Conservation (phyloP, 1,140 invertebrate genomes). For the Brachionus manjavacas region DNA sequence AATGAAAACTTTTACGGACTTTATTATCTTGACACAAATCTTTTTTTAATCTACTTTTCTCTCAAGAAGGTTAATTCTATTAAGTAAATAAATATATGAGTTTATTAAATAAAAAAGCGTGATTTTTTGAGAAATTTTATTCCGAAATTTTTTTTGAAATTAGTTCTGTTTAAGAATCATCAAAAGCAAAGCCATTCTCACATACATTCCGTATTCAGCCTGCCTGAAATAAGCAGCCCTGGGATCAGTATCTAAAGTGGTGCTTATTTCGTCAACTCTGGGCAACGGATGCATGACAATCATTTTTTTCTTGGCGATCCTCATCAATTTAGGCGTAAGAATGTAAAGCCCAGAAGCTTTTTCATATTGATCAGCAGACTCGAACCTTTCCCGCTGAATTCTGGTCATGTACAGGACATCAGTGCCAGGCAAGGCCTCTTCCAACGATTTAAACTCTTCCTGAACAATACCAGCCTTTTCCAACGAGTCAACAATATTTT, state of each 20-base stretch:
- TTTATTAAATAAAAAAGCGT: too few species aligned
- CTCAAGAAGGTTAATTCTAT: too few species aligned
- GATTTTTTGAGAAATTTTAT: background rate
- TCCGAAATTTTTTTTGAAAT: too few species aligned
- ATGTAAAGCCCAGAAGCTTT: constrained; percentile 78
- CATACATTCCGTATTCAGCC: constrained; percentile 93
- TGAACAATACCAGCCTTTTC: constrained; percentile 71
- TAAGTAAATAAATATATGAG: too few species aligned
- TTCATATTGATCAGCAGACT: constrained; percentile 75
- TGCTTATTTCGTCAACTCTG: constrained; percentile 80
- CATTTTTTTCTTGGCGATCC: constrained; percentile 79
- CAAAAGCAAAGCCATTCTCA: constrained; percentile 90
- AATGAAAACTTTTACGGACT: too few species aligned
- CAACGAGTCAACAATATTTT: constrained; percentile 74
- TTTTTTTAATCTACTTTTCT: too few species aligned
- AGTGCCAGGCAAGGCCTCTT: constrained; percentile 79
- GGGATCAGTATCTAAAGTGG: constrained; percentile 88
- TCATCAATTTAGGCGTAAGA: constrained; percentile 90
- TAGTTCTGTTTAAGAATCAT: constrained; percentile 66
- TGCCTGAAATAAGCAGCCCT: constrained; percentile 96
- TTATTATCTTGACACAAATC: too few species aligned
- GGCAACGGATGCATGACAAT: constrained; percentile 96
- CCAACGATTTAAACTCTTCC: constrained; percentile 62
- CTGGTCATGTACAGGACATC: constrained; percentile 97
- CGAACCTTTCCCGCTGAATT: constrained; percentile 90